These are phyloP conservation scores for Opisthocomus hoazin DNA, from an alignment of 2,113 vertebrate genomes.

Conservation along the genomic window DNA sequence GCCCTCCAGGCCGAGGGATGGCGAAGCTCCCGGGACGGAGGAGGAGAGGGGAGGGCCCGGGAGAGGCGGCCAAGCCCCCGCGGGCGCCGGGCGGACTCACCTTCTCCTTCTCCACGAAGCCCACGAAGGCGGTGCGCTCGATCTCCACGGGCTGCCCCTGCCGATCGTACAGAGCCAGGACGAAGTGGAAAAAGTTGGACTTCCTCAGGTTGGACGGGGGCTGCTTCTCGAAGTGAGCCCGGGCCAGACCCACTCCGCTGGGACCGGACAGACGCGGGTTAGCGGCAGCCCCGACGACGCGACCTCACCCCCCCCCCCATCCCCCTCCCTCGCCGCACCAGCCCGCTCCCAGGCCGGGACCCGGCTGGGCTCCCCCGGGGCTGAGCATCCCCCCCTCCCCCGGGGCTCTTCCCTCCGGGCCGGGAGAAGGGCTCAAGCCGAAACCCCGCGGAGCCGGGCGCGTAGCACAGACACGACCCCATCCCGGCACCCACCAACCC, in stretches of 20 bases:
- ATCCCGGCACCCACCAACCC: not conserved
- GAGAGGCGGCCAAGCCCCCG: not conserved
- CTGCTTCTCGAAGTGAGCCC: slow-evolving; percentile 99
- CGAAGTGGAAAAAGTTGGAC: slow-evolving; percentile 99
- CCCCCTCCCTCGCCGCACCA: not conserved
- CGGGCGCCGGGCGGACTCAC: slow-evolving; percentile 68
- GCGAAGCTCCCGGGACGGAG: not conserved
- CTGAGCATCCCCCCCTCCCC: too few relatives aligned
- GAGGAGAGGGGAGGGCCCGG: not conserved
- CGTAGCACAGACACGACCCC: not conserved
- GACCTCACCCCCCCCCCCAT: not conserved
- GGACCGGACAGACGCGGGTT: slow-evolving; percentile 72
- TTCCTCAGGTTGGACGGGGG: slow-evolving; percentile 97
- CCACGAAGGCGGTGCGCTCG: slow-evolving; percentile 94
- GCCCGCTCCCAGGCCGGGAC: not conserved
- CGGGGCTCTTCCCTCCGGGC: not conserved
- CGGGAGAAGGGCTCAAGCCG: not conserved
- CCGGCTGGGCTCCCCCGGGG: too few relatives aligned
- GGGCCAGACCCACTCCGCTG: slow-evolving; percentile 97
- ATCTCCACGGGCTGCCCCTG: slow-evolving; percentile 99
- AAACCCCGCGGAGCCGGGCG: not conserved
- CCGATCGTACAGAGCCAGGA: slow-evolving; percentile 95
- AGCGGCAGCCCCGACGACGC: not conserved
- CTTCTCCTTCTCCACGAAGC: slow-evolving; percentile 98
- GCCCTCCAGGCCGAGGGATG: not conserved